These are phyloP conservation scores for Folsomia candida DNA, from an alignment of 2,888 invertebrate genomes.

Conservation along the genomic window DNA sequence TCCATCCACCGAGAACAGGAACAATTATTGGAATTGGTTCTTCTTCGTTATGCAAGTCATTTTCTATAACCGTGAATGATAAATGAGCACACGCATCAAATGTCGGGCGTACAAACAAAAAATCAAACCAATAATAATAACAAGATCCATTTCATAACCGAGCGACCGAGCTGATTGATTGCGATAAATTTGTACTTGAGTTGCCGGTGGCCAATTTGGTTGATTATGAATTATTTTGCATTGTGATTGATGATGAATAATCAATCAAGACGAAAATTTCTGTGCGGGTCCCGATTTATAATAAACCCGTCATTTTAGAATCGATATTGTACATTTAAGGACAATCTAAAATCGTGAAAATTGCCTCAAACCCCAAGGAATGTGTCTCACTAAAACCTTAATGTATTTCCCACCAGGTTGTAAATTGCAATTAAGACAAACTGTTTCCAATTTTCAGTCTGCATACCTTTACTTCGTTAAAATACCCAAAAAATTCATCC, in stretches of 20 bases:
- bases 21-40: neutral
- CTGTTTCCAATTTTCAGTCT: neutral
- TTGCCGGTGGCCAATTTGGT: neutral
- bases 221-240: neutral
- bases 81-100: too few relatives aligned
- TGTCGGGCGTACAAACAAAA: neutral
- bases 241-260: neutral
- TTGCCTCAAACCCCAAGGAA: neutral
- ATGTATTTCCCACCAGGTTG: constrained; percentile 13
- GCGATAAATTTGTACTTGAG: neutral
- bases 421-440: constrained; percentile 19
- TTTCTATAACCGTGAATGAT: too few relatives aligned
- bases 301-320: neutral
- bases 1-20: too few relatives aligned
- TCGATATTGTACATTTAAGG: neutral
- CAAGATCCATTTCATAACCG: neutral
- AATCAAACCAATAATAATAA: neutral
- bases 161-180: neutral
- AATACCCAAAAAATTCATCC: neutral
- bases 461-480: neutral
- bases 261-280: neutral
- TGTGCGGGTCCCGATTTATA: neutral
- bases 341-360: neutral
- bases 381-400: neutral
- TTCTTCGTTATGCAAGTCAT: neutral